Conservation (phyloP, 2,797 vertebrate genomes). For the Coranthus polyacanthus region DNA sequence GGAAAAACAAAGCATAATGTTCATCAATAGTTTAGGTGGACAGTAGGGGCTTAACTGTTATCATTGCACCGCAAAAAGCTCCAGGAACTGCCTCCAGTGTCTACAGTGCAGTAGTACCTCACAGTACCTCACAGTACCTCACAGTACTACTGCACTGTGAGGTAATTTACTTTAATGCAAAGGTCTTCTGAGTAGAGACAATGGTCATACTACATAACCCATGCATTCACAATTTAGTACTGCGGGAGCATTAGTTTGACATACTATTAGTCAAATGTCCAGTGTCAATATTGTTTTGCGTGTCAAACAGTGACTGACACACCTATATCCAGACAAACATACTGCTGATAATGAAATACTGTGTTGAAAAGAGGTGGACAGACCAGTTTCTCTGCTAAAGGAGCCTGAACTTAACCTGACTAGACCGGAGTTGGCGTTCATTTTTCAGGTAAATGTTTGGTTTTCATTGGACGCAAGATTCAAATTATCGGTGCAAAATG, state of each 20-base stretch:
- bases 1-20: neutral
- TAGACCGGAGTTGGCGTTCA: neutral
- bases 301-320: constrained; percentile 15
- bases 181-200: neutral
- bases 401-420: neutral
- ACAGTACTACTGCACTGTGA: neutral
- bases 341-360: constrained; percentile 7
- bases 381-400: neutral
- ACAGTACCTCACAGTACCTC: neutral
- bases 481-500: constrained; percentile 1
- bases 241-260: too few relatives aligned
- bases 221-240: neutral
- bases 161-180: neutral
- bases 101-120: too few relatives aligned
- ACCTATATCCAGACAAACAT: constrained; percentile 14
- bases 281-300: neutral
- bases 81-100: neutral
- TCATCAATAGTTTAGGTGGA: neutral
- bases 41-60: neutral
- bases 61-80: neutral
- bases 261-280: neutral
- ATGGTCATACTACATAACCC: constrained; percentile 1
- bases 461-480: constrained; percentile 5
- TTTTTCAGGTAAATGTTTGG: neutral
- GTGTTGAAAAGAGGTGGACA: neutral